These are phyloP conservation scores for Crotalus helleri DNA, from an alignment of 2,113 vertebrate species.

Conservation along the genomic window DNA sequence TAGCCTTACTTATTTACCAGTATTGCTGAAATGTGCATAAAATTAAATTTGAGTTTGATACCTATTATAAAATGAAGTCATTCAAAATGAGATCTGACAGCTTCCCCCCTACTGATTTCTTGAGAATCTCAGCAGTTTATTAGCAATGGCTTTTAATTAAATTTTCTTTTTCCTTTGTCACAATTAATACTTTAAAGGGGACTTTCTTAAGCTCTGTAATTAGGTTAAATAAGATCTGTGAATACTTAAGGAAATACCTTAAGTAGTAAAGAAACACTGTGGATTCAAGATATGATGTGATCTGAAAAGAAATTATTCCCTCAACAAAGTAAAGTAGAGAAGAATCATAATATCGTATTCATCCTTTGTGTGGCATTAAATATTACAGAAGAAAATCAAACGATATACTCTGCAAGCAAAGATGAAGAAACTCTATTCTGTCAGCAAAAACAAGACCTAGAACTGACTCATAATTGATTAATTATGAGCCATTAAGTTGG, in stretches of 20 bases:
- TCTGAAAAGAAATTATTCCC: background rate
- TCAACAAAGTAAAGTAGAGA: background rate
- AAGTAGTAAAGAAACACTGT: fast-evolving
- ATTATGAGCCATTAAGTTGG: background rate
- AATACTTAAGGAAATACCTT: background rate
- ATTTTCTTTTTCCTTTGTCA: background rate
- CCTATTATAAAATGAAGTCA: background rate
- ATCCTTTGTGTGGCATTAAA: background rate
- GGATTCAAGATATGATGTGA: background rate
- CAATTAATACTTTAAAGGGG: background rate
- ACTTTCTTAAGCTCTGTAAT: background rate
- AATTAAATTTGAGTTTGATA: background rate
- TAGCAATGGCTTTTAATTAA: background rate
- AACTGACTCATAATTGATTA: background rate
- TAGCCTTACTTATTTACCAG: background rate
- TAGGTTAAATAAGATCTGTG: background rate
- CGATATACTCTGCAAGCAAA: background rate
- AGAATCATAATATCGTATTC: background rate
- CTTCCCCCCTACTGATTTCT: background rate
- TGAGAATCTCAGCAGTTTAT: background rate
- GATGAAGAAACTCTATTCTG: background rate
- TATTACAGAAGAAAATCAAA: background rate
- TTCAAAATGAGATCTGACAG: background rate
- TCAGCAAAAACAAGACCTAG: background rate
- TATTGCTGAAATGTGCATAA: background rate